These are phyloP conservation scores for Tiliacea aurago DNA, from an alignment of 2,888 invertebrate species.

Conservation along the genomic window DNA sequence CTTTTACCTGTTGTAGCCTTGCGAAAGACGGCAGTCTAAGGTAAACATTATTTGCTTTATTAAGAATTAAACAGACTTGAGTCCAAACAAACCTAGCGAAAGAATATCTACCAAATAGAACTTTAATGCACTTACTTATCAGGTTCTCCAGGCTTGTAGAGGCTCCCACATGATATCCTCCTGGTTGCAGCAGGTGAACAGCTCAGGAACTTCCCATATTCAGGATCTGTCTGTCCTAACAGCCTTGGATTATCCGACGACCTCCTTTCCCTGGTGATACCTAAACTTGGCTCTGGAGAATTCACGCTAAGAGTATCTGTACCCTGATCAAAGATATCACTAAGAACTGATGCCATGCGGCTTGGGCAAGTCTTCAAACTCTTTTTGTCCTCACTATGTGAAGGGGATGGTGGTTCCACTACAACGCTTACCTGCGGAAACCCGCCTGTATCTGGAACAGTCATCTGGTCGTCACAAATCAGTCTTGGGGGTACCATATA, in stretches of 20 bases:
- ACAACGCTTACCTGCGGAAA: constrained; percentile 93
- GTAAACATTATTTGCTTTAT: neutral
- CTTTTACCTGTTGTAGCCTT: neutral
- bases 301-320: constrained; percentile 85
- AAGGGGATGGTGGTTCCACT: constrained; percentile 94
- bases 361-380: constrained; percentile 82
- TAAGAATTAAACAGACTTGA: neutral
- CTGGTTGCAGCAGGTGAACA: constrained; percentile 96
- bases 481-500: constrained; percentile 58
- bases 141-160: constrained; percentile 94
- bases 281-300: constrained; percentile 86
- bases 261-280: constrained; percentile 85
- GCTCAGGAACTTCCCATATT: constrained; percentile 92
- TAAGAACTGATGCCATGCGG: constrained; percentile 87
- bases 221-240: constrained; percentile 90
- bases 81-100: neutral
- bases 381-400: constrained; percentile 91
- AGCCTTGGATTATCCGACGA: constrained; percentile 91
- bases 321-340: constrained; percentile 85
- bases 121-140: constrained; percentile 76
- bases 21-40: neutral
- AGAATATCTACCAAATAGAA: neutral
- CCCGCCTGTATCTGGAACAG: constrained; percentile 44
- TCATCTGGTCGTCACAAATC: constrained; percentile 49
- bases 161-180: constrained; percentile 97